Percentiles rank a stretch among this genome's conserved stretches.
phyloP scores from a whole-genome alignment of 2,113 vertebrate species.

The Saiga tatarica region DNA sequence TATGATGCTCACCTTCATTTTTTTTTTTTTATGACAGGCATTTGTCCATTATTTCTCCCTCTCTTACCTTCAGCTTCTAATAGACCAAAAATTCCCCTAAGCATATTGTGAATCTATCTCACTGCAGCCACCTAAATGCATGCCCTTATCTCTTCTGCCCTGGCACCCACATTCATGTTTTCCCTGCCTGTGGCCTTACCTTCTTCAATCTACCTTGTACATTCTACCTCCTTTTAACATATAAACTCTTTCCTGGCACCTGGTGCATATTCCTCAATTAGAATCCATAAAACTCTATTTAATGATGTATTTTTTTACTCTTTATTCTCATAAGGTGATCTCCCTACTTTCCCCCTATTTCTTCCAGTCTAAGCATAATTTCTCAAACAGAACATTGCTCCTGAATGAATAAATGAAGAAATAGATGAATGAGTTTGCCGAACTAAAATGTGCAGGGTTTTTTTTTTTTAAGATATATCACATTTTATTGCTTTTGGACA shows the following conservation, averaged over 20 bases:
- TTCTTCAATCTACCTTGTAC: background rate
- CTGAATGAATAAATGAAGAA: background rate
- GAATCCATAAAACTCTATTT: background rate
- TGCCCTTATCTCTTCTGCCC: background rate
- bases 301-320: background rate
- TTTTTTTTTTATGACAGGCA: background rate
- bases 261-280: background rate
- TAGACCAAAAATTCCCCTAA: background rate
- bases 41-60: background rate
- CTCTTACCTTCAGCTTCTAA: background rate
- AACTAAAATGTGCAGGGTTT: background rate
- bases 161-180: background rate
- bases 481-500: background rate
- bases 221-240: background rate
- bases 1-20: background rate
- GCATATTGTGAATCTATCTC: background rate
- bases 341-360: background rate
- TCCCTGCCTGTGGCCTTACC: background rate
- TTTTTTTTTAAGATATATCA: background rate
- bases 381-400: background rate
- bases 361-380: background rate
- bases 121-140: background rate
- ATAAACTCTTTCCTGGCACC: background rate
- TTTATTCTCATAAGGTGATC: background rate
- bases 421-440: background rate